A percentile compares a stretch with the other conserved stretches of the same genome.
These are phyloP conservation scores for Aegotheles bennettii DNA, from an alignment of 2,113 vertebrate genomes.

Conservation along the genomic window DNA sequence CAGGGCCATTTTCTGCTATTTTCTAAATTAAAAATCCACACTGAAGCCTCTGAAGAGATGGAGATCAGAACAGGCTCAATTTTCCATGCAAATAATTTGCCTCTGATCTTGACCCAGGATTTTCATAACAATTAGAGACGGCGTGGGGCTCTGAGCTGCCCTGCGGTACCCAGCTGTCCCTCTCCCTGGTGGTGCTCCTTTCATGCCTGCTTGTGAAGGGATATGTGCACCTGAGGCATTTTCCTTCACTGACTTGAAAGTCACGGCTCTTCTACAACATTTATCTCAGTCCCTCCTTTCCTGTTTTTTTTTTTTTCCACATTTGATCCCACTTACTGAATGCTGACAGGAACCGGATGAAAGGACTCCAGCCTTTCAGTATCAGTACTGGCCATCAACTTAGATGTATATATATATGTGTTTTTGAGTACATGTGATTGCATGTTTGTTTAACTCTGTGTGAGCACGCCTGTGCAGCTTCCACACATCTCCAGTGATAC, in stretches of 20 bases:
- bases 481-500: background rate
- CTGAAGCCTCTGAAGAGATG: conserved; percentile 25
- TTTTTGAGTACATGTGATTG: background rate
- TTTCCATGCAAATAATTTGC: conserved; percentile 16
- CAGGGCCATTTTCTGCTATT: conserved; percentile 32
- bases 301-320: background rate
- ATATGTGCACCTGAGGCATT: background rate
- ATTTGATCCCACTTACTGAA: background rate
- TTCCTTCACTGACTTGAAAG: background rate
- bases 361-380: background rate
- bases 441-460: background rate
- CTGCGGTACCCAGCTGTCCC: background rate
- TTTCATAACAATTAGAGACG: conserved; percentile 28
- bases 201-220: background rate
- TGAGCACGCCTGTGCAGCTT: background rate
- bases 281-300: background rate
- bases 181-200: background rate
- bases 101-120: conserved; percentile 30
- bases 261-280: background rate
- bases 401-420: background rate
- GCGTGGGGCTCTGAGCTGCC: background rate
- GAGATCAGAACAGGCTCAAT: conserved; percentile 19
- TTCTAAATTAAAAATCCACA: conserved; percentile 41
- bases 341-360: background rate
- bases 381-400: background rate